Percentiles rank a stretch among this genome's conserved stretches.
Conservation (phyloP, 2,797 vertebrate species). For the Notolabrus celidotus region DNA sequence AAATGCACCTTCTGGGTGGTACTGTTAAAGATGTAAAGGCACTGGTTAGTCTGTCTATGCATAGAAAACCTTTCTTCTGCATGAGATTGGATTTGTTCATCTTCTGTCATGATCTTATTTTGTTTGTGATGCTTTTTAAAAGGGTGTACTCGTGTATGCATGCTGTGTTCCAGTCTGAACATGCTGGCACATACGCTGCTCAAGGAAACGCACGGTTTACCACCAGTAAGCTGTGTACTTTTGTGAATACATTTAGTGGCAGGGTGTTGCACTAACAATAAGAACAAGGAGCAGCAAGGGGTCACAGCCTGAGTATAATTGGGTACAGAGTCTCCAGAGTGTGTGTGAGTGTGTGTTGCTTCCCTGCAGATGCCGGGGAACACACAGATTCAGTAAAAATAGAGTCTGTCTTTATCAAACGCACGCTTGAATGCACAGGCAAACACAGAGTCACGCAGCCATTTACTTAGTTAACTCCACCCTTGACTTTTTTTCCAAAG, state of each 20-base stretch:
- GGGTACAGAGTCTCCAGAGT: background rate
- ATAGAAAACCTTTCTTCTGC: too few relatives aligned
- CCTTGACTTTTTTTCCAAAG: constrained; percentile 17
- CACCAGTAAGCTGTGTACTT: too few relatives aligned
- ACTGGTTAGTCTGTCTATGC: too few relatives aligned
- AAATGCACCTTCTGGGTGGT: too few relatives aligned
- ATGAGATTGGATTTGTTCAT: too few relatives aligned
- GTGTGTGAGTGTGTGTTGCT: constrained; percentile 4
- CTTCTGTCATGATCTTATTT: too few relatives aligned
- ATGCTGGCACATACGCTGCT: too few relatives aligned
- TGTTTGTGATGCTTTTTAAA: too few relatives aligned
- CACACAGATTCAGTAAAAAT: constrained; percentile 15
- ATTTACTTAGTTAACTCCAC: constrained; percentile 11
- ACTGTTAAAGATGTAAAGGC: too few relatives aligned
- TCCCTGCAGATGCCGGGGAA: constrained; percentile 15
- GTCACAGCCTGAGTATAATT: constrained; percentile 13
- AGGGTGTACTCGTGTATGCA: too few relatives aligned
- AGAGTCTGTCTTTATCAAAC: constrained; percentile 4
- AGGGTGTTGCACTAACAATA: background rate
- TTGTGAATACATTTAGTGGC: background rate
- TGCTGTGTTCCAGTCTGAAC: too few relatives aligned
- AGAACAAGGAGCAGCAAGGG: background rate
- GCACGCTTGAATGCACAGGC: background rate
- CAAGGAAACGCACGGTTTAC: too few relatives aligned
- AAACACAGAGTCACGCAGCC: background rate